phyloP scores from a whole-genome alignment of 2,113 vertebrate species.

The Pterocles burchelli region DNA sequence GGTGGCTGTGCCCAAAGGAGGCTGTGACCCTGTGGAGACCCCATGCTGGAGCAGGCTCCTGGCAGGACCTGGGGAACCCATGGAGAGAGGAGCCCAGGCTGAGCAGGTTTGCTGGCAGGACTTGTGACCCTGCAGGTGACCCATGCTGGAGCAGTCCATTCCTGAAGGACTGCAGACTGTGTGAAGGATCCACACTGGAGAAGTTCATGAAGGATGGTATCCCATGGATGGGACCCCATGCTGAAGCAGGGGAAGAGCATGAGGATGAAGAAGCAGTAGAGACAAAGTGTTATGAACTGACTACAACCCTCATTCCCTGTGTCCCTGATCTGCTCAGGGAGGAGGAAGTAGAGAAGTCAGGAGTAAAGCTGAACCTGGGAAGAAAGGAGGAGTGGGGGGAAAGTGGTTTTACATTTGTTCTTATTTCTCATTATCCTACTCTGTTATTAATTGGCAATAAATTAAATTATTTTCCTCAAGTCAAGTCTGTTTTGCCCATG shows the following conservation, averaged over 20 bases:
- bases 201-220: background rate
- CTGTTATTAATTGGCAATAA: background rate
- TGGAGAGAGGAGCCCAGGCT: background rate
- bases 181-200: background rate
- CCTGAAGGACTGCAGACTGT: background rate
- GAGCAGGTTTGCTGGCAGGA: background rate
- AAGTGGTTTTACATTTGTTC: background rate
- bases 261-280: background rate
- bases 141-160: background rate
- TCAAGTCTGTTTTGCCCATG: background rate
- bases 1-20: too few relatives aligned
- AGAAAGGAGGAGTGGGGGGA: background rate
- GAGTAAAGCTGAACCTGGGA: background rate
- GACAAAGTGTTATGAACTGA: background rate
- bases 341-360: background rate
- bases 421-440: background rate
- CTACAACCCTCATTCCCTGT: background rate
- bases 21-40: background rate
- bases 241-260: background rate
- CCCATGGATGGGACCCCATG: background rate
- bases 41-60: accelerated
- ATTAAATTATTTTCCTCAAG: background rate
- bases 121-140: background rate
- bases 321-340: background rate
- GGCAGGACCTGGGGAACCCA: too few relatives aligned